phyloP scores from a whole-genome alignment of 2,888 invertebrate species.

The Macrostomum cliftonense region DNA sequence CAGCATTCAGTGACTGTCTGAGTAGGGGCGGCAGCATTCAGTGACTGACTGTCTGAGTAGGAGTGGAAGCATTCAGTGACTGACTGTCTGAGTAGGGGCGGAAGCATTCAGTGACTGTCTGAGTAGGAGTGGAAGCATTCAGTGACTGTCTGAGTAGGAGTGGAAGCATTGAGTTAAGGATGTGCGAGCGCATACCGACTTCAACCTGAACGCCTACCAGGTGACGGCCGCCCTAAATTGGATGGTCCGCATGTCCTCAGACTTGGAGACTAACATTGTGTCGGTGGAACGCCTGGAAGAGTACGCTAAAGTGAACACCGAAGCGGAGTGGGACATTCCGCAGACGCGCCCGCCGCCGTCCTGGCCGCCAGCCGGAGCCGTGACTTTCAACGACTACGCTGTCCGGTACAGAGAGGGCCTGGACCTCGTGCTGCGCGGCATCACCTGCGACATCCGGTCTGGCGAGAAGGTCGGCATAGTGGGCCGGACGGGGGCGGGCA shows the following conservation, averaged over 20 bases:
- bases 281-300: conserved; percentile 90
- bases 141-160: too few relatives aligned
- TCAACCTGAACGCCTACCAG: conserved; percentile 42
- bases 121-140: too few relatives aligned
- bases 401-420: conserved; percentile 27
- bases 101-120: too few relatives aligned
- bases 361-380: conserved; percentile 28
- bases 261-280: conserved; percentile 89
- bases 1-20: too few relatives aligned
- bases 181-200: too few relatives aligned
- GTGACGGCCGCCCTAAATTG: conserved; percentile 86
- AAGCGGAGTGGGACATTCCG: conserved; percentile 1
- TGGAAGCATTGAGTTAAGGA: too few relatives aligned
- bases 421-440: conserved; percentile 37
- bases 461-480: conserved; percentile 48
- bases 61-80: too few relatives aligned
- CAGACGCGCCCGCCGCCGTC: conserved; percentile 27
- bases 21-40: too few relatives aligned
- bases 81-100: too few relatives aligned
- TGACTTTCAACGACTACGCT: conserved; percentile 23
- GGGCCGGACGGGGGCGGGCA: conserved; percentile 30
- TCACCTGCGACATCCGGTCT: conserved; percentile 1
- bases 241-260: conserved; percentile 83
- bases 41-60: too few relatives aligned
- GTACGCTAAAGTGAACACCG: conserved; percentile 49